Conservation (phyloP, 2,113 vertebrate species). For the Mastomys natalensis region DNA sequence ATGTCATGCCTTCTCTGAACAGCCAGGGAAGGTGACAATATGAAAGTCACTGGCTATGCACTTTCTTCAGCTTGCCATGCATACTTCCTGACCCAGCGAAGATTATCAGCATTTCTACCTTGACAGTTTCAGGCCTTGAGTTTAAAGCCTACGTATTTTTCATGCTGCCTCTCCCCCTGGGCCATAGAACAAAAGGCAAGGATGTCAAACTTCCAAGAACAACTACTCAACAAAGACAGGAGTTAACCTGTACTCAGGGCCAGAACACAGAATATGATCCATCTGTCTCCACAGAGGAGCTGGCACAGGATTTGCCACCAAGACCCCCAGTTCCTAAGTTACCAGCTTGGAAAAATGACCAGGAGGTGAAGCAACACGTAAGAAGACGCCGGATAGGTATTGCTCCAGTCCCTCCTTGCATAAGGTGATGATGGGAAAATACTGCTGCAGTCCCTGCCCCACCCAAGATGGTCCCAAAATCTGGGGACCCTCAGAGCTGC, state of each 20-base stretch:
- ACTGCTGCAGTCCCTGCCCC: background rate
- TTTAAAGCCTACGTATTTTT: background rate
- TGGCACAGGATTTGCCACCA: accelerated
- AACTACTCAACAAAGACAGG: background rate
- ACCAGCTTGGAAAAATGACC: background rate
- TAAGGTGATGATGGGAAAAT: too few relatives aligned
- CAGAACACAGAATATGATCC: accelerated
- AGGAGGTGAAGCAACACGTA: background rate
- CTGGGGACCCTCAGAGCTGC: accelerated
- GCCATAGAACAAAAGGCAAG: background rate
- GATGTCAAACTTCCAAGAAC: background rate
- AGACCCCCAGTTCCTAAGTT: background rate
- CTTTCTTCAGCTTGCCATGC: too few relatives aligned
- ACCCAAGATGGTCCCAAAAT: too few relatives aligned
- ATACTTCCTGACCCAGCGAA: background rate
- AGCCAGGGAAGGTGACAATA: background rate
- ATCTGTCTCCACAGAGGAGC: background rate
- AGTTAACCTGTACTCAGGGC: background rate
- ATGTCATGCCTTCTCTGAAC: background rate
- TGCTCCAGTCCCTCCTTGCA: background rate
- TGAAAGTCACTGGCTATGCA: background rate
- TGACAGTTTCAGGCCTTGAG: background rate
- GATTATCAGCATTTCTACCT: background rate
- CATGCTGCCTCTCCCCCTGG: too few relatives aligned
- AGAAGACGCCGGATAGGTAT: accelerated